Evolutionary conservation across 2,113 vertebrate genomes (phyloP), one percentile per base, ranked within the genome.

Genomic region (Microcebus lehilahytsara): DNA sequence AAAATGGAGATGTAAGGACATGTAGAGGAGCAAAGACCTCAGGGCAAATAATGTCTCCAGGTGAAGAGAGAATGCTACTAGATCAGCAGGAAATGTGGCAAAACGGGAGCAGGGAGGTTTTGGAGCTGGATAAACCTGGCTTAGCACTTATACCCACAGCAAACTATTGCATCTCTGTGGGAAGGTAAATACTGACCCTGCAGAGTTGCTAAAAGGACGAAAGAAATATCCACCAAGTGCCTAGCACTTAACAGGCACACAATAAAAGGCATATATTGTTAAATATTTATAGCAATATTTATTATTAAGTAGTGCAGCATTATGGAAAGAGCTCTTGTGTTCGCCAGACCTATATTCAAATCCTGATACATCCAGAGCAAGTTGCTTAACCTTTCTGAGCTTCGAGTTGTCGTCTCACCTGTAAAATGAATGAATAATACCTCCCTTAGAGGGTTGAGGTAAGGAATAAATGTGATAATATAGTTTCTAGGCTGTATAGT

Each of bases 391-490:
- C 71, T 96, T 93, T 74, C 78, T 58, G 58, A 96, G 71, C 32
- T 71, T 84, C 62, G 37, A 27, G 85, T 80, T 91, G 46, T 72
- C 72, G 67, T 22, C 51, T 78, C 67, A 77, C 69, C 72, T 85
- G 30, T 71, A 83, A 93, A 93, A 86, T 94, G 32, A 92, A 81
- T 89, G 60, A 86, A 58, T 64, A 89, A 64, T 89, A 88, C 25
- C 40, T 86, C 71, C 40, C 49, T 83, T 62, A 19, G 27, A 22
- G 11, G 74, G n/a, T 9, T 66, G n/a, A 49, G 7, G 46, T 51
- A 81, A 46, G 34, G 77, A 71, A 79, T 67, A 71, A 67, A 77
- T 64, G 19, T 71, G 86, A 74, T 51, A 51, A 72, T 67, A 58
- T 58, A 32, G 87, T 94, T 85, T 81, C 72, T 83, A 81, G 71